Evolutionary conservation across 2,888 invertebrate species (phyloP).

Genomic region (Auanema freiburgensis): DNA sequence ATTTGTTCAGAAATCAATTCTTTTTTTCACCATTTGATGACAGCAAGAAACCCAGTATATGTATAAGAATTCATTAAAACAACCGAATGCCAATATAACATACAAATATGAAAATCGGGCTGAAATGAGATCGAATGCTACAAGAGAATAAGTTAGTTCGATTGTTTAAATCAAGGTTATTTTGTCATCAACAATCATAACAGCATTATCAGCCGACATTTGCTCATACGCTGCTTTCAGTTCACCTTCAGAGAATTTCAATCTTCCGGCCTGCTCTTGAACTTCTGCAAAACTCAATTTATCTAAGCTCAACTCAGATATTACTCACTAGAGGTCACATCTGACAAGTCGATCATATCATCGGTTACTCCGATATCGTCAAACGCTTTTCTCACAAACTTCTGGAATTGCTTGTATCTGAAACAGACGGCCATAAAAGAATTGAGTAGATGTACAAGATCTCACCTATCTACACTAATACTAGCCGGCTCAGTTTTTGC

Average conservation of each 20-base stretch:
- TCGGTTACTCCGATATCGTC: conserved; percentile 44
- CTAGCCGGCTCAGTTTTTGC: conserved; percentile 37
- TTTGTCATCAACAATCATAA: conserved; percentile 53
- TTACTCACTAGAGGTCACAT: conserved; percentile 34
- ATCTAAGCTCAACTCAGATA: background rate
- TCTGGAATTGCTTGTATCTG: conserved; percentile 50
- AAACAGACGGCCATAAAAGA: too few species aligned
- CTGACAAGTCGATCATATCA: conserved; percentile 42
- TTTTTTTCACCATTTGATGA: too few species aligned
- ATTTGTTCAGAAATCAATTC: too few species aligned
- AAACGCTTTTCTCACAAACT: conserved; percentile 54
- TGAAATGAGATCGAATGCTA: too few species aligned
- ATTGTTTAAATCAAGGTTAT: conserved; percentile 45
- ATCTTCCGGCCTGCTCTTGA: conserved; percentile 42
- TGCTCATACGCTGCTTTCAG: conserved; percentile 55
- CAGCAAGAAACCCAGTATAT: too few species aligned
- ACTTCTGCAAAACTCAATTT: conserved; percentile 27
- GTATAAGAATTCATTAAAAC: too few species aligned
- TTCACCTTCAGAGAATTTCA: conserved; percentile 51
- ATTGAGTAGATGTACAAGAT: background rate
- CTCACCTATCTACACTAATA: conserved; percentile 52
- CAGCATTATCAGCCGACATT: conserved; percentile 53
- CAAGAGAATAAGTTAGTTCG: background rate
- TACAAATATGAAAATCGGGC: too few species aligned
- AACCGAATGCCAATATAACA: too few species aligned